These are phyloP conservation scores for Eristalis arbustorum DNA, from an alignment of 2,888 invertebrate genomes.

Conservation along the genomic window DNA sequence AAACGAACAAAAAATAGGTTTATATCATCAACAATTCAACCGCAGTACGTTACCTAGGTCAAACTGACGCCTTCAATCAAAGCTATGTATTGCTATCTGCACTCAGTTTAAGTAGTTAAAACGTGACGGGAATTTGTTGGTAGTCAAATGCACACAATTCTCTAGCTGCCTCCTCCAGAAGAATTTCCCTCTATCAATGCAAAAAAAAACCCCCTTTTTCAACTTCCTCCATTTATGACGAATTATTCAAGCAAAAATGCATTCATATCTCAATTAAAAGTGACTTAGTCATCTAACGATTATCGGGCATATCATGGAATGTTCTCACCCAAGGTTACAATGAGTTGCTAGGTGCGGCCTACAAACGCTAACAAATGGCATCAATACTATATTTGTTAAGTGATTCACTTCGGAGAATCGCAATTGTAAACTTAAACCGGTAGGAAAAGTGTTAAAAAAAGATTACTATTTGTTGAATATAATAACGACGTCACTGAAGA, in stretches of 20 bases:
- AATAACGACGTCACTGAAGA: constrained; percentile 3
- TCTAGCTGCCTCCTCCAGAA: too few species aligned
- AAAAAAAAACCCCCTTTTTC: neutral
- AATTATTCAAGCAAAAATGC: neutral
- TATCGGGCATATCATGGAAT: constrained; percentile 21
- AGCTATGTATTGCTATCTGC: neutral
- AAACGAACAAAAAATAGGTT: neutral
- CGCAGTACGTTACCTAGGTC: neutral
- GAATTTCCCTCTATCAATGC: neutral
- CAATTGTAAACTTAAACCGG: neutral
- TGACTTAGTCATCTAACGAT: constrained; percentile 30
- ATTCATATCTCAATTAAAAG: constrained; percentile 6
- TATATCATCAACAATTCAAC: neutral
- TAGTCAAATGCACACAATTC: neutral
- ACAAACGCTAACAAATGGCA: neutral
- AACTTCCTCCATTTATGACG: neutral
- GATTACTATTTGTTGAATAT: neutral
- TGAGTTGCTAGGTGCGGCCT: constrained; percentile 30
- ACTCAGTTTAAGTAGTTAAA: neutral
- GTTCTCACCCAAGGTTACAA: constrained; percentile 19
- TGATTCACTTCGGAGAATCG: constrained; percentile 36
- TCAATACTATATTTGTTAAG: constrained; percentile 23
- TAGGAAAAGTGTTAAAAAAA: neutral
- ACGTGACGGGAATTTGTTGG: constrained; percentile 10
- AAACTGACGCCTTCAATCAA: neutral